phyloP scores from a whole-genome alignment of 2,797 vertebrate species.

The Spinus olivaceus region DNA sequence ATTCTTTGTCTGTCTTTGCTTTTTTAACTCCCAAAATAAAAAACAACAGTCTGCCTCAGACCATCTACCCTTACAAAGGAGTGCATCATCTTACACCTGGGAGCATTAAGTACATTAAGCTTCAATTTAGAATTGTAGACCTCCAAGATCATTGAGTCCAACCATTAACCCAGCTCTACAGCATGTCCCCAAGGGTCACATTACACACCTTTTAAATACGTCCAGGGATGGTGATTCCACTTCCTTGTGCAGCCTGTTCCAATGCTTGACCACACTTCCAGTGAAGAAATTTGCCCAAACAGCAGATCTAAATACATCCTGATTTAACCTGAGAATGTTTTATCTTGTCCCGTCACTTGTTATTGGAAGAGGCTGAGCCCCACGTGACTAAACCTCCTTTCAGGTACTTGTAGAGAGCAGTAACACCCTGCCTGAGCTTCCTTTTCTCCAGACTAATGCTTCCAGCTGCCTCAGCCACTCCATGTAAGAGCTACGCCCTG shows the following conservation, averaged over 20 bases:
- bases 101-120: background rate
- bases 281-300: background rate
- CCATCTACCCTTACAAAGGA: accelerated
- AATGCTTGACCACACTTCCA: background rate
- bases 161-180: background rate
- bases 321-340: background rate
- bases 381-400: background rate
- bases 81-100: background rate
- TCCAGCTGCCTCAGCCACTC: background rate
- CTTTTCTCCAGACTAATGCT: background rate
- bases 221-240: background rate
- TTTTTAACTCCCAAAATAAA: background rate
- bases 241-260: background rate
- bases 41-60: background rate
- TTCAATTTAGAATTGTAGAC: background rate
- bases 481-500: background rate
- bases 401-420: background rate
- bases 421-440: background rate
- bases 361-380: background rate
- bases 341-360: background rate
- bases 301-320: background rate
- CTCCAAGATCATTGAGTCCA: background rate
- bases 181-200: background rate
- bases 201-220: background rate
- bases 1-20: background rate